Evolutionary conservation across 2,888 invertebrate species (phyloP).

Genomic region (Pterostichus niger): DNA sequence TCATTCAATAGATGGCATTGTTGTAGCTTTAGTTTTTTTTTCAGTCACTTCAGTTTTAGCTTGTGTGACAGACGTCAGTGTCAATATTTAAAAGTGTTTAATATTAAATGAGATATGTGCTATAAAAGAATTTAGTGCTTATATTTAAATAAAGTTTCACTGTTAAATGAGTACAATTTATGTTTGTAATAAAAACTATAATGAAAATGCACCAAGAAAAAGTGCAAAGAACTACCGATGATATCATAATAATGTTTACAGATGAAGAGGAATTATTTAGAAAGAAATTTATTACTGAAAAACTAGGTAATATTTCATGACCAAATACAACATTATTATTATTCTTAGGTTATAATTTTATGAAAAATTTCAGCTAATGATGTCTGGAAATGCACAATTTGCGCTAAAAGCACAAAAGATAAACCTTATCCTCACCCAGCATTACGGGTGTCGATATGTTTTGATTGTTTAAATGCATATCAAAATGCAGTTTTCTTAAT

Average conservation of each 20-base stretch:
- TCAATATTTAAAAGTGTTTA: no score
- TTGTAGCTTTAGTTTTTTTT: no score
- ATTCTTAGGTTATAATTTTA: slow-evolving; percentile 20
- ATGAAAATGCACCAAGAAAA: slow-evolving; percentile 13
- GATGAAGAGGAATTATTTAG: slow-evolving; percentile 63
- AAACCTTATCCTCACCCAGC: slow-evolving; percentile 53
- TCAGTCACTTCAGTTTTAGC: no score
- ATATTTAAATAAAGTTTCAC: no score
- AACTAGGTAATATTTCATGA: neutral
- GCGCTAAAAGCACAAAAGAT: slow-evolving; percentile 4
- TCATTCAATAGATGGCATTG: no score
- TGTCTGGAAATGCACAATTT: slow-evolving; percentile 52
- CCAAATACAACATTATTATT: neutral
- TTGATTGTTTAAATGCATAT: slow-evolving; percentile 41
- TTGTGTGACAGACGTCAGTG: no score
- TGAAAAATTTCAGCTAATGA: neutral
- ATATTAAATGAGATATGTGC: no score
- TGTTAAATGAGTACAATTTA: no score
- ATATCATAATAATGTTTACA: slow-evolving; percentile 26
- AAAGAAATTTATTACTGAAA: slow-evolving; percentile 41
- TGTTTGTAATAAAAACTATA: neutral
- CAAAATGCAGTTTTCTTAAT: slow-evolving; percentile 17
- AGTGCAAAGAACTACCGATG: slow-evolving; percentile 36
- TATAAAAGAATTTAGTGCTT: no score
- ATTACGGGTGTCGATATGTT: slow-evolving; percentile 47